Evolutionary conservation across 2,888 invertebrate genomes (phyloP).

Genomic region (Dugesia japonica): DNA sequence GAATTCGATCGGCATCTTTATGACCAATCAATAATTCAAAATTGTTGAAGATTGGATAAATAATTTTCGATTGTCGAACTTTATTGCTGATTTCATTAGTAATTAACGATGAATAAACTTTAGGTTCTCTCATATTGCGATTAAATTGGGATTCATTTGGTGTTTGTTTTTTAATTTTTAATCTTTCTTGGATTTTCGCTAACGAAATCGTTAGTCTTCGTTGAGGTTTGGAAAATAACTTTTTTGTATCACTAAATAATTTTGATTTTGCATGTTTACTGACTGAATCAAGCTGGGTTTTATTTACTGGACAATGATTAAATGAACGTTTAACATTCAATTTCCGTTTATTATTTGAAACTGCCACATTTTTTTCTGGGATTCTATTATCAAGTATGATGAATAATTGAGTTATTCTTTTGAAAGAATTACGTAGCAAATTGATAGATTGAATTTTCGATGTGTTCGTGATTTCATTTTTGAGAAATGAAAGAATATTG

Average conservation of each 20-base stretch:
- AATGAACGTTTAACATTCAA: background rate
- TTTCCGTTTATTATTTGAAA: background rate
- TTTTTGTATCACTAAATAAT: background rate
- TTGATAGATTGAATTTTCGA: background rate
- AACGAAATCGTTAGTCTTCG: background rate
- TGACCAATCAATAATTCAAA: background rate
- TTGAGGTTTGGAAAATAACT: background rate
- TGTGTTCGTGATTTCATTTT: background rate
- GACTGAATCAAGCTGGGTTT: background rate
- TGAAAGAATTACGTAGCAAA: background rate
- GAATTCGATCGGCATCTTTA: background rate
- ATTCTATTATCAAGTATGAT: background rate
- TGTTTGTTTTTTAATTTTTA: background rate
- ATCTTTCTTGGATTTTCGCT: background rate
- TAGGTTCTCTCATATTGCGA: background rate
- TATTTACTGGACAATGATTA: background rate
- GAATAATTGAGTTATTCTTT: background rate
- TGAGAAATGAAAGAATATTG: background rate
- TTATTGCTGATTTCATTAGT: background rate
- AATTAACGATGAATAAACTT: background rate
- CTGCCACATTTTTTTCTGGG: background rate
- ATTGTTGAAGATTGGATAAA: background rate
- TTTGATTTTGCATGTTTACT: background rate
- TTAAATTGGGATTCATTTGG: background rate
- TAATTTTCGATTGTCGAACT: background rate